Evolutionary conservation across 2,888 invertebrate species (phyloP).

Genomic region (Phyto melanocephala): DNA sequence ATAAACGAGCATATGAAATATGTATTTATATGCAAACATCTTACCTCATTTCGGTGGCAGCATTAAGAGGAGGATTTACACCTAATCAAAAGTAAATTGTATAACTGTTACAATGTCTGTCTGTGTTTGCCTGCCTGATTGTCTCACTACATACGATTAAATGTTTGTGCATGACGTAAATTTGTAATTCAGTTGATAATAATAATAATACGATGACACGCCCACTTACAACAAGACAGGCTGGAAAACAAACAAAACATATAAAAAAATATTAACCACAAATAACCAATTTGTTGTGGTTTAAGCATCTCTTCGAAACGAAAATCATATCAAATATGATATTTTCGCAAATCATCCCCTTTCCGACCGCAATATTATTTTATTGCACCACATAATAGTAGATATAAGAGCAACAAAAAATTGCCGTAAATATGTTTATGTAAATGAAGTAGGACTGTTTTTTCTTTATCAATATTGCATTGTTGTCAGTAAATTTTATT

Average conservation of each 20-base stretch:
- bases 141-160: background rate
- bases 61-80: slow-evolving; percentile 46
- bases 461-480: slow-evolving; percentile 10
- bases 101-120: no score
- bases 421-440: slow-evolving; percentile 26
- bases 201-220: slow-evolving; percentile 44
- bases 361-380: slow-evolving; percentile 2
- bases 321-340: slow-evolving; percentile 27
- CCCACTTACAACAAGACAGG: slow-evolving; percentile 35
- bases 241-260: background rate
- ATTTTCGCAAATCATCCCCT: slow-evolving; percentile 59
- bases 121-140: no score
- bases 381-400: background rate
- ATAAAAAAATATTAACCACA: slow-evolving; percentile 50
- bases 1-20: slow-evolving; percentile 1
- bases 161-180: slow-evolving; percentile 33
- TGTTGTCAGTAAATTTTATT: slow-evolving; percentile 22
- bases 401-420: slow-evolving; percentile 36
- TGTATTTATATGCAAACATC: background rate
- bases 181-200: slow-evolving; percentile 38
- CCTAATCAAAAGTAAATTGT: slow-evolving; percentile 41
- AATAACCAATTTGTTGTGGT: slow-evolving; percentile 60
- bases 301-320: slow-evolving; percentile 7
- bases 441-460: background rate
- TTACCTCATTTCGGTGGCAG: background rate